Conservation (phyloP, 2,888 invertebrate genomes). For the Anoplius nigerrimus region DNA sequence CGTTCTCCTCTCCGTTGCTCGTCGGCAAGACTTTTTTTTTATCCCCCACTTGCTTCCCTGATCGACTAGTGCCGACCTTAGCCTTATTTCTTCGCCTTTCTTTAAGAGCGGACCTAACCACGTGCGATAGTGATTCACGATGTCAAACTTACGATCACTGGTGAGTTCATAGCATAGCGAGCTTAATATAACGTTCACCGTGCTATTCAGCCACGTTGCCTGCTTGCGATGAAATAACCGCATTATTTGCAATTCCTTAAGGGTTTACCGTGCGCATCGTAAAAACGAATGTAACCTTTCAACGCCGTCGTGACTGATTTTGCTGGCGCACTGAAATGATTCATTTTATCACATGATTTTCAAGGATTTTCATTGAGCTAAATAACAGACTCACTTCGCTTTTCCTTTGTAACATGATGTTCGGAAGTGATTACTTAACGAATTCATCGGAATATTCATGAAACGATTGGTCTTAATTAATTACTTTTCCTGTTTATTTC, state of each 20-base stretch:
- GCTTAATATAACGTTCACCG: background rate
- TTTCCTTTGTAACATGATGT: too few species aligned
- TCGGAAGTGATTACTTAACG: too few species aligned
- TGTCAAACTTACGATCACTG: constrained; percentile 48
- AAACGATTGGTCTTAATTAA: too few species aligned
- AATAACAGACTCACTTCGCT: too few species aligned
- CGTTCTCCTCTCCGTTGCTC: background rate
- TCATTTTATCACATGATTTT: too few species aligned
- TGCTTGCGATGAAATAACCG: background rate
- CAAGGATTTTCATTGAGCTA: too few species aligned
- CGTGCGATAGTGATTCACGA: constrained; percentile 40
- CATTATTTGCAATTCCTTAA: background rate
- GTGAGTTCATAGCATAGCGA: constrained; percentile 40
- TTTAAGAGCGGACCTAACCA: constrained; percentile 35
- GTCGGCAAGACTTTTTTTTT: background rate
- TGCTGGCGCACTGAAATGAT: too few species aligned
- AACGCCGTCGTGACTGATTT: background rate
- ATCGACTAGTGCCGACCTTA: constrained; percentile 28
- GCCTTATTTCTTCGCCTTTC: constrained; percentile 21
- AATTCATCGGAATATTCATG: too few species aligned
- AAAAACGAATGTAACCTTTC: background rate
- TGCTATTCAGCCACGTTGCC: background rate
- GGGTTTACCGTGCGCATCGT: background rate
- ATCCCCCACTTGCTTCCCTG: background rate
- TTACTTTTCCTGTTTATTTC: too few species aligned